Evolutionary conservation across 2,797 vertebrate species (phyloP).

Genomic region (Rhynchotus rufescens): DNA sequence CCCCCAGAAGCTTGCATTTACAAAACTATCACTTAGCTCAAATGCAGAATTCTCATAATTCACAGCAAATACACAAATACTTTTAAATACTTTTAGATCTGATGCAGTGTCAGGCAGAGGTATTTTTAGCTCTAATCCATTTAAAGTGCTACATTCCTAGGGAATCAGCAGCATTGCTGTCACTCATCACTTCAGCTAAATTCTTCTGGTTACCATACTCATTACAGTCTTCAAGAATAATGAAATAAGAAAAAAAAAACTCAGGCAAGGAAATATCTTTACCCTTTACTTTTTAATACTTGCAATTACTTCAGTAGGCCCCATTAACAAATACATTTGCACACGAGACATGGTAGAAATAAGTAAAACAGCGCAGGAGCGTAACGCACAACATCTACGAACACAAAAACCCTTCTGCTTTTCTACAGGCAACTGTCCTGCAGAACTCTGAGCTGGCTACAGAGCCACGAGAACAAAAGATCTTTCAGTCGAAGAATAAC

Average conservation of each 20-base stretch:
- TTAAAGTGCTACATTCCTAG: constrained; percentile 75
- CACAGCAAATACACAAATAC: not conserved
- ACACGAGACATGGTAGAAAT: not conserved
- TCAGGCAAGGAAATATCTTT: constrained; percentile 26
- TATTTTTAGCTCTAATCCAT: constrained; percentile 80
- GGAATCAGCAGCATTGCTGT: constrained; percentile 55
- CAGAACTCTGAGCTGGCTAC: not conserved
- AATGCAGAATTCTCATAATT: not conserved
- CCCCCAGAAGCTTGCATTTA: not conserved
- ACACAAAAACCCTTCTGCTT: not conserved
- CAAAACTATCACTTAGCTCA: not conserved
- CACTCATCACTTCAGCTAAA: constrained; percentile 44
- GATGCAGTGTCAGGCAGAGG: constrained; percentile 14
- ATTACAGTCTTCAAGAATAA: not conserved
- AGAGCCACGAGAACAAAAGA: not conserved
- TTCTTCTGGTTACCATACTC: constrained; percentile 5
- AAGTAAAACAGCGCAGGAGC: not conserved
- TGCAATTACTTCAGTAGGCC: not conserved
- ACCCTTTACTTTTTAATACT: not conserved
- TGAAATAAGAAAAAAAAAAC: constrained; percentile 48
- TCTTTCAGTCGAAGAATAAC: not conserved
- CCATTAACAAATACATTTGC: constrained; percentile 34
- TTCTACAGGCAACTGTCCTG: not conserved
- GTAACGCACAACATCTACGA: not conserved
- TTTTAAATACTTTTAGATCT: not conserved